A percentile compares a stretch with the other conserved stretches of the same genome.
Conservation (phyloP, 30 jellyfish, hydroid and myxozoan species). For the Hydractinia echinata region DNA sequence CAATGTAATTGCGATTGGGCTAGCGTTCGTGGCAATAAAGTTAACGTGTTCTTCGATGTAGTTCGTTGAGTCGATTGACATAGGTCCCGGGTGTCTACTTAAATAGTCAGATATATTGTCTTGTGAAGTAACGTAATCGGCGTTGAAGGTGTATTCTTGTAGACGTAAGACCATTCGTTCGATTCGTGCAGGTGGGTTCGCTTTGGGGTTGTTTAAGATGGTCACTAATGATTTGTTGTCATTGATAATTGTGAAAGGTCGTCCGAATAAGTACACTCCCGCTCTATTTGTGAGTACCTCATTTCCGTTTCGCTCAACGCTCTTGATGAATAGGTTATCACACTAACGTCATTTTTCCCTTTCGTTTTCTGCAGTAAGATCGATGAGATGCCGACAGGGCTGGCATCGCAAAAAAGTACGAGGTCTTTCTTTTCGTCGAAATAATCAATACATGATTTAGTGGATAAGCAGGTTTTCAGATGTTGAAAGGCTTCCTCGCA, state of each 20-base stretch:
- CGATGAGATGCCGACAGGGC: neutral
- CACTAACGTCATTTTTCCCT: neutral
- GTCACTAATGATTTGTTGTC: slow-evolving; percentile 22
- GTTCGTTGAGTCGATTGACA: too few relatives aligned
- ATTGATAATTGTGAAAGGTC: neutral
- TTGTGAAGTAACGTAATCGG: neutral
- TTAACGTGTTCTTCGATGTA: neutral
- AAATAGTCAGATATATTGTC: neutral
- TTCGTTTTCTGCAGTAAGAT: neutral
- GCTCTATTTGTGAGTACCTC: slow-evolving; percentile 1
- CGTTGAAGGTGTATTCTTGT: neutral
- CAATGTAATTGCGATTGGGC: too few relatives aligned
- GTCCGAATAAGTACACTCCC: slow-evolving; percentile 16
- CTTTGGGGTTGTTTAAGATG: slow-evolving; percentile 26
- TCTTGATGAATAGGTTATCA: slow-evolving; percentile 10
- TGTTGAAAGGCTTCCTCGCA: too few relatives aligned
- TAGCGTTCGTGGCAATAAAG: neutral
- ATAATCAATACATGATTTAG: neutral
- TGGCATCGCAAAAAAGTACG: neutral
- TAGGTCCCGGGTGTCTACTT: neutral
- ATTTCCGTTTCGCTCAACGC: neutral
- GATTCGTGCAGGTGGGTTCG: slow-evolving; percentile 21
- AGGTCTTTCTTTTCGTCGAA: neutral
- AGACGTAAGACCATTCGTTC: slow-evolving; percentile 22
- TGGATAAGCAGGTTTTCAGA: neutral